Conservation (phyloP, 2,888 invertebrate species). For the Microchrysa polita region DNA sequence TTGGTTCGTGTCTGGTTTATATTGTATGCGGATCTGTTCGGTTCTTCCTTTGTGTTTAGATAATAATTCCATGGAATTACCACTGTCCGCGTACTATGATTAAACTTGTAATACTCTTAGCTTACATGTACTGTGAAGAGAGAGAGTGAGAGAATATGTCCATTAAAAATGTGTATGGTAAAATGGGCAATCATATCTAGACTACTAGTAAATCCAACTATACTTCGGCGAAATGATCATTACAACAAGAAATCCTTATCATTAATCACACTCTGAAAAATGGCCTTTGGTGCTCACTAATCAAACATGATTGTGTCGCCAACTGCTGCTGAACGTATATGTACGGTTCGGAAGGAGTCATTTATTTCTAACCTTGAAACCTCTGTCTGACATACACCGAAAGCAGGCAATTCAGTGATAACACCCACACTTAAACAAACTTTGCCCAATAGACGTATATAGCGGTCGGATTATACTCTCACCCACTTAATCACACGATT, state of each 20-base stretch:
- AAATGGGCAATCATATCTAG: not conserved
- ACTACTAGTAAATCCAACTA: not conserved
- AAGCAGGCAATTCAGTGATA: constrained; percentile 37
- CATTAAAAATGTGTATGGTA: too few species aligned
- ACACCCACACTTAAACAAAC: not conserved
- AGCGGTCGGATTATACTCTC: not conserved
- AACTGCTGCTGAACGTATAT: too few species aligned
- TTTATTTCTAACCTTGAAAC: constrained; percentile 27
- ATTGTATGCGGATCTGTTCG: not conserved
- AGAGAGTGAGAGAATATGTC: too few species aligned
- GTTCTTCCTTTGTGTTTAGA: not conserved
- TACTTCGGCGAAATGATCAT: constrained; percentile 1
- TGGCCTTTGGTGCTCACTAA: constrained; percentile 17
- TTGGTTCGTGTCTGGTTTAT: not conserved
- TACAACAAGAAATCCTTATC: constrained; percentile 19
- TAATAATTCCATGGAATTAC: not conserved
- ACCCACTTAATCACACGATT: not conserved
- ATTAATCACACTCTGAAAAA: constrained; percentile 15
- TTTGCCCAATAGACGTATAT: too few species aligned
- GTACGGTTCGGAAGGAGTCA: constrained; percentile 1
- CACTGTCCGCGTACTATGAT: not conserved
- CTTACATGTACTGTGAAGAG: too few species aligned
- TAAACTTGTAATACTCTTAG: too few species aligned
- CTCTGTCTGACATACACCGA: not conserved
- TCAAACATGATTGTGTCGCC: constrained; percentile 12